phyloP scores from a whole-genome alignment of 30 jellyfish, hydroid and myxozoan species.

The Turritopsis rubra region DNA sequence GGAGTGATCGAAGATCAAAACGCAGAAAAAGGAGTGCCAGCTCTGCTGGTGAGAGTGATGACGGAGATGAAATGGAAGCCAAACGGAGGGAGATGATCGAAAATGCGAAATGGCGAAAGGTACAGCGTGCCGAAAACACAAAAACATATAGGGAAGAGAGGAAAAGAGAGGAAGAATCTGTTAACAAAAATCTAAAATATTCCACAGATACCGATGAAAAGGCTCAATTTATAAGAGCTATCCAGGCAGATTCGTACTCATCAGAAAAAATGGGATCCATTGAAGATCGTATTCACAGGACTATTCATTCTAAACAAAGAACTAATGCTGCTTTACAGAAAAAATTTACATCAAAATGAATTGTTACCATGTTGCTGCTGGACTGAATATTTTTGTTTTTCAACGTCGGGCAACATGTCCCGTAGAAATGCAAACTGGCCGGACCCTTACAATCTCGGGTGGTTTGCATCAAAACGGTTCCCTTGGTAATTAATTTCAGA shows the following conservation, averaged over 20 bases:
- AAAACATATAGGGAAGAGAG: slow-evolving; percentile 38
- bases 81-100: slow-evolving; percentile 68
- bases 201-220: slow-evolving; percentile 40
- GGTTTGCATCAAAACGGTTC: too few species aligned
- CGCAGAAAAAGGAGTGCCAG: neutral
- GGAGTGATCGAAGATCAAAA: neutral
- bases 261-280: slow-evolving; percentile 59
- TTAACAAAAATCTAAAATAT: slow-evolving; percentile 19
- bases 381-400: too few species aligned
- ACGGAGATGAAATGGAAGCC: slow-evolving; percentile 58
- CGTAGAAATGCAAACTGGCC: too few species aligned
- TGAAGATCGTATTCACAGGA: slow-evolving; percentile 82
- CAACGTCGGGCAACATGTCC: too few species aligned
- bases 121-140: neutral
- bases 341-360: slow-evolving; percentile 58
- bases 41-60: slow-evolving; percentile 24
- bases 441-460: too few species aligned
- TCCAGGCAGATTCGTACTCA: slow-evolving; percentile 64
- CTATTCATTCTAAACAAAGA: slow-evolving; percentile 79
- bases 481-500: too few species aligned
- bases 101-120: slow-evolving; percentile 43
- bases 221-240: slow-evolving; percentile 73
- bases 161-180: slow-evolving; percentile 41
- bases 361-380: neutral
- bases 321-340: slow-evolving; percentile 76